phyloP scores from a whole-genome alignment of 2,888 invertebrate species.

The Eupsilia transversa region DNA sequence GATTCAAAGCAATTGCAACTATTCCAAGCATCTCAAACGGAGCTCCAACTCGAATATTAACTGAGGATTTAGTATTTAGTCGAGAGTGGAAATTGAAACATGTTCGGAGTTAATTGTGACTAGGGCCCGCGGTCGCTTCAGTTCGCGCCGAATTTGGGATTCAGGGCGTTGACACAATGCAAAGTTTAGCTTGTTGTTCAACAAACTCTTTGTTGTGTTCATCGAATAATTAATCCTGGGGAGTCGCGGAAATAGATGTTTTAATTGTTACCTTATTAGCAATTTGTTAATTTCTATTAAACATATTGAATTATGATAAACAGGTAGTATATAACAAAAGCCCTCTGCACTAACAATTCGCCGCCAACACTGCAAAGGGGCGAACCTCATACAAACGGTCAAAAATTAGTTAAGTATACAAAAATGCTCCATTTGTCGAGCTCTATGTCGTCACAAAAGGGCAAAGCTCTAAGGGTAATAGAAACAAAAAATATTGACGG shows the following conservation, averaged over 20 bases:
- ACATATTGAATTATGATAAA: conserved; percentile 13
- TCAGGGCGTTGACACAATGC: conserved; percentile 65
- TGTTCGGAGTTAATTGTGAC: conserved; percentile 86
- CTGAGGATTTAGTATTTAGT: conserved; percentile 78
- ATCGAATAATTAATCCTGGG: conserved; percentile 59
- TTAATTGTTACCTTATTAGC: conserved; percentile 30
- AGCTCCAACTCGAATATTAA: conserved; percentile 78
- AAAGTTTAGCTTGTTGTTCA: conserved; percentile 66
- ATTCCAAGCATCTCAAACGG: conserved; percentile 69
- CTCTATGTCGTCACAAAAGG: too few species aligned
- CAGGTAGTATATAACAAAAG: too few species aligned
- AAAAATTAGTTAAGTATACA: too few species aligned
- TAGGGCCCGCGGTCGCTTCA: conserved; percentile 74
- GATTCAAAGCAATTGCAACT: conserved; percentile 70
- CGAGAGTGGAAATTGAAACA: conserved; percentile 86
- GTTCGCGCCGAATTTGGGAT: conserved; percentile 74
- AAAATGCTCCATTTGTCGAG: too few species aligned
- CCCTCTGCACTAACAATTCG: not conserved
- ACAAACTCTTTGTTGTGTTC: conserved; percentile 67
- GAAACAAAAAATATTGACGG: too few species aligned
- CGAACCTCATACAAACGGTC: too few species aligned
- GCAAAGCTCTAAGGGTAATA: too few species aligned
- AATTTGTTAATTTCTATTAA: conserved; percentile 20
- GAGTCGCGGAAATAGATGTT: conserved; percentile 35
- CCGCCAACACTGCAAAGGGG: too few species aligned